Evolutionary conservation across 2,113 vertebrate genomes (phyloP).

Genomic region (Phalacrocorax carbo): DNA sequence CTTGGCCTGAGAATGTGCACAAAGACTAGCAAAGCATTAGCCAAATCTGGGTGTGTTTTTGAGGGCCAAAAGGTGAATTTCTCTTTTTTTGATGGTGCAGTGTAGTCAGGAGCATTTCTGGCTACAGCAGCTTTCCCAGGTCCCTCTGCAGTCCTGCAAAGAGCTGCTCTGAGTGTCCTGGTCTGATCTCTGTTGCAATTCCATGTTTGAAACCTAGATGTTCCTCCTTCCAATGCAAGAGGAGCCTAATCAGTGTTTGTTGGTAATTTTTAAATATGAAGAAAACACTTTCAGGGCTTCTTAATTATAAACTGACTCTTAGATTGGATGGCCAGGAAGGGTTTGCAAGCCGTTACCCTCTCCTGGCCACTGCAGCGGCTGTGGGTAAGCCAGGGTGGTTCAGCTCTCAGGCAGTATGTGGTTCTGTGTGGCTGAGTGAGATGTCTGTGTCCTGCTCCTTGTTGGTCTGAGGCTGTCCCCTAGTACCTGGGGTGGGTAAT

Average conservation of each 20-base stretch:
- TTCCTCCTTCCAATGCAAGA: background rate
- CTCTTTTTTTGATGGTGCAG: background rate
- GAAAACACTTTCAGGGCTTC: background rate
- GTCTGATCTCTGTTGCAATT: background rate
- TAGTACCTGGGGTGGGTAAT: fast-evolving
- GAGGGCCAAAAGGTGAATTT: background rate
- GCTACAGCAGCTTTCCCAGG: background rate
- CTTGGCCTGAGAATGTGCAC: background rate
- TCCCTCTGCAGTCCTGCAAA: background rate
- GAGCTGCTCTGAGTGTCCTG: background rate
- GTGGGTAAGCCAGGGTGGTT: background rate
- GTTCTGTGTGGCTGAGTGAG: background rate
- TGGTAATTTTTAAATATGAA: background rate
- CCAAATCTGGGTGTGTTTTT: background rate
- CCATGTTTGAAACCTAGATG: background rate
- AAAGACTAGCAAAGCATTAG: background rate
- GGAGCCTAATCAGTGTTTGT: background rate
- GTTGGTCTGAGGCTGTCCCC: fast-evolving
- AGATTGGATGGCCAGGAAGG: fast-evolving
- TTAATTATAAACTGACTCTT: background rate
- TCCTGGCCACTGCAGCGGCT: background rate
- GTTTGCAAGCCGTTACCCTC: background rate
- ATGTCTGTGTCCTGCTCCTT: background rate
- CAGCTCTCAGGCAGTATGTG: fast-evolving
- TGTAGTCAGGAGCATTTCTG: background rate